Conservation (phyloP, 2,797 vertebrate genomes). For the Poecilia picta region DNA sequence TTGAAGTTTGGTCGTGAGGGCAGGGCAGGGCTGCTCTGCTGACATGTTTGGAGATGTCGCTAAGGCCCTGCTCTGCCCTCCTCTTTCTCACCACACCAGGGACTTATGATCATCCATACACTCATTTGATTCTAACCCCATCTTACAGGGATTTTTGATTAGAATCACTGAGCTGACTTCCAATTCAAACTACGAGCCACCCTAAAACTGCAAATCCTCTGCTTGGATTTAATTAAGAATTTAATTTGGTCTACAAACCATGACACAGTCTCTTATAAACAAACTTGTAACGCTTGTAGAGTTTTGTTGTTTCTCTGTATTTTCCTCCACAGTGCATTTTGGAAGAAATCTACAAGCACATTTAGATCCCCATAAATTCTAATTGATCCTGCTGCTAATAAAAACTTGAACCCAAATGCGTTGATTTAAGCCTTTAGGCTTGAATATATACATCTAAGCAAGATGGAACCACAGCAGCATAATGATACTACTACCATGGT, state of each 20-base stretch:
- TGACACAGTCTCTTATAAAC: background rate
- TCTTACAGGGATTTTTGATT: background rate
- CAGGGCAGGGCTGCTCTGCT: slow-evolving; percentile 78
- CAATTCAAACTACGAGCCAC: background rate
- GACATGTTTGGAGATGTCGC: slow-evolving; percentile 84
- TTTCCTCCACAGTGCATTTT: background rate
- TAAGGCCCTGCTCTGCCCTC: slow-evolving; percentile 69
- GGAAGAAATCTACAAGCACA: background rate
- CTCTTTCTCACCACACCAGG: slow-evolving; percentile 67
- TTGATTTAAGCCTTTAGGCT: background rate
- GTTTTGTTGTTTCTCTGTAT: background rate
- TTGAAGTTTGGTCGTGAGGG: slow-evolving; percentile 79
- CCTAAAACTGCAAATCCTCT: slow-evolving; percentile 1
- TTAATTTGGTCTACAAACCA: background rate
- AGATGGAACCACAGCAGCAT: background rate
- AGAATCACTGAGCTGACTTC: slow-evolving; percentile 2
- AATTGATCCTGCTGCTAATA: background rate
- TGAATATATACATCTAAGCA: background rate
- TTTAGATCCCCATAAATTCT: background rate
- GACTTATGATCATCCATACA: slow-evolving; percentile 49
- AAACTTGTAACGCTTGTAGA: background rate
- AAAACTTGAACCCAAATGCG: background rate
- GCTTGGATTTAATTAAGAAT: slow-evolving; percentile 3
- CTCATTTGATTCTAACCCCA: slow-evolving; percentile 54
- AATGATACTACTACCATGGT: background rate